Percentiles rank a stretch among this genome's conserved stretches.
Conservation (phyloP, 2,797 vertebrate species). For the Clarias pachynema region DNA sequence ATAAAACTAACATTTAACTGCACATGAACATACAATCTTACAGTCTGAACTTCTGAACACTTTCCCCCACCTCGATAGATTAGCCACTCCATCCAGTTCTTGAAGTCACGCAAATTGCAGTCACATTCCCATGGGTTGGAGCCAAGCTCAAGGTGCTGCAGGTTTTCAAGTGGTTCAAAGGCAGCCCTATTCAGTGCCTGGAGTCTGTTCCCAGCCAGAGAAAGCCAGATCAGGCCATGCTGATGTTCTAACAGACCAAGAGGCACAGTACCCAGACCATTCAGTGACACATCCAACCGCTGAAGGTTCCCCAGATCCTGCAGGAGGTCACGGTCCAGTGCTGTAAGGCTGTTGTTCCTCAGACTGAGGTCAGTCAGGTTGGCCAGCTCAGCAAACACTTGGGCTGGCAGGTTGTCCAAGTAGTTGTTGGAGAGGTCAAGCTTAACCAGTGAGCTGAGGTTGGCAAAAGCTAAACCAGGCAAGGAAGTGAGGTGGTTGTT, state of each 20-base stretch:
- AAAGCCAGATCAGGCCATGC: conserved; percentile 87
- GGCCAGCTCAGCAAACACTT: conserved; percentile 86
- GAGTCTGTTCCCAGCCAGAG: conserved; percentile 89
- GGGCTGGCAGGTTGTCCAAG: conserved; percentile 89
- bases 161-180: conserved; percentile 89
- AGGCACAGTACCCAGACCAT: conserved; percentile 88
- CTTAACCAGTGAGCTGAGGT: conserved; percentile 88
- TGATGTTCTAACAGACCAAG: conserved; percentile 87
- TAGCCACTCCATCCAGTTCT: conserved; percentile 99
- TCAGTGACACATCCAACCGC: conserved; percentile 92
- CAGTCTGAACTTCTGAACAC: neutral
- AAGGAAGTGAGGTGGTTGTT: conserved; percentile 92
- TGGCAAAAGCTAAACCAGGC: conserved; percentile 84
- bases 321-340: conserved; percentile 87
- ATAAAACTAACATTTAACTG: neutral
- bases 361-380: conserved; percentile 91
- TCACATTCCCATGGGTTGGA: conserved; percentile 99
- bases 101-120: conserved; percentile 96
- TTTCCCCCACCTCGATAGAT: conserved; percentile 88
- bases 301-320: conserved; percentile 82
- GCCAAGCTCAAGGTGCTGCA: conserved; percentile 90
- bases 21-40: neutral
- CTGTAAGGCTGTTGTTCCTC: conserved; percentile 93
- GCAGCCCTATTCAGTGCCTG: conserved; percentile 91
- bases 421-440: conserved; percentile 98